phyloP scores from a whole-genome alignment of 2,113 vertebrate genomes.

The Psettodes erumei region DNA sequence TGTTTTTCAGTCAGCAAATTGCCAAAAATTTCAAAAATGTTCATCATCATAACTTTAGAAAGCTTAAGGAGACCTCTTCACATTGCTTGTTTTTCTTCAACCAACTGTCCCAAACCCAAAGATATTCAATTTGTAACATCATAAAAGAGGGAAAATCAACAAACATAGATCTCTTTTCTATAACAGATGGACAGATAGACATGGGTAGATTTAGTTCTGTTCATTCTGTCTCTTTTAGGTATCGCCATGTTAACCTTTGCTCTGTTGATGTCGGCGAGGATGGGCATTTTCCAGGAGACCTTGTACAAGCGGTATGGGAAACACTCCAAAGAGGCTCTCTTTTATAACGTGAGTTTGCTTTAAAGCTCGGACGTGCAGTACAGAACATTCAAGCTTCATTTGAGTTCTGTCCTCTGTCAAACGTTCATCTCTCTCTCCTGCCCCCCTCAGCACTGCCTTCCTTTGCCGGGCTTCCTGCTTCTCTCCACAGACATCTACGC shows the following conservation, averaged over 20 bases:
- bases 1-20: neutral
- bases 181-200: neutral
- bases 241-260: conserved; percentile 94
- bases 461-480: conserved; percentile 95
- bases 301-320: conserved; percentile 95
- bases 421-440: conserved; percentile 10
- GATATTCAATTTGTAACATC: neutral
- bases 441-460: conserved; percentile 89
- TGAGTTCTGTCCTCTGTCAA: neutral
- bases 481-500: conserved; percentile 92
- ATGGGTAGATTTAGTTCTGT: neutral
- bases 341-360: conserved; percentile 91
- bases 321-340: conserved; percentile 95
- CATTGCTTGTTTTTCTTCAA: neutral
- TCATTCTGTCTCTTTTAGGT: conserved; percentile 79
- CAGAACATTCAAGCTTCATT: neutral
- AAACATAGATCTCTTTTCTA: too few species aligned
- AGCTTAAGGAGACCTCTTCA: neutral
- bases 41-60: too few species aligned
- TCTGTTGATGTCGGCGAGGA: conserved; percentile 95
- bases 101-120: neutral
- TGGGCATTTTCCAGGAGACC: conserved; percentile 98
- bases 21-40: neutral
- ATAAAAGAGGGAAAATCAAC: neutral
- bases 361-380: neutral